Evolutionary conservation across 2,888 invertebrate genomes (phyloP), one percentile per base, ranked within the genome.

Genomic region (Orthosia gothica): DNA sequence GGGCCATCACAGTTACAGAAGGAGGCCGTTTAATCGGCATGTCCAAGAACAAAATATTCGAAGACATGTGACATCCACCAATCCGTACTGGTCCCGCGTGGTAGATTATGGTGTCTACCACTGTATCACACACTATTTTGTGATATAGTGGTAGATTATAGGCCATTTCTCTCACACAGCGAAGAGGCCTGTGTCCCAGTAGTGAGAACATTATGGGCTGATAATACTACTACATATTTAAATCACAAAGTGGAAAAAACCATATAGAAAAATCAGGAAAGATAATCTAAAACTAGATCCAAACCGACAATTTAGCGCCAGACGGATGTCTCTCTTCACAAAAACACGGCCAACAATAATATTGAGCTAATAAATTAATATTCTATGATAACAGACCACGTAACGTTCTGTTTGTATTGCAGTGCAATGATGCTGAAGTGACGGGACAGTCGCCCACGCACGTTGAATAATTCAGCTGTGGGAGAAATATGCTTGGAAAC

Each of bases 351-450:
- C 57, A 81, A 58, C 20, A 49, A 76, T 58, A 76, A 75, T 40
- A 81, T 57, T 52, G 52, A 81, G 16, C 16, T 12, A 47, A 58
- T 81, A 81, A 81, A 69, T 70, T 26, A 57, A 40, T 59, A 75
- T 64, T 63, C 47, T 40, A 76, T 40, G 50, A 45, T 13, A 81
- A 75, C 11, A 54, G 18, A 12, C 20, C 20, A 15, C 50, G 26
- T 58, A 78, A 67, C 11, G 23, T 16, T 69, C 55, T 69, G 58
- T 77, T 79, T 68, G 47, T 18, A 11, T 4, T 64, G 50, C n/a
- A 5, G 63, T 45, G 57, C 58, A 63, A 15, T 55, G 83, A 54
- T 26, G 70, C 45, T 32, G 16, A 45, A 82, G 13, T 58, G 63
- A 79, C 15, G 45, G 16, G 79, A 57, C 40, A 26, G 58, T 32